Base-by-base conservation (phyloP, 2,113 vertebrate species). In the Atherinomorus stipes region DNA sequence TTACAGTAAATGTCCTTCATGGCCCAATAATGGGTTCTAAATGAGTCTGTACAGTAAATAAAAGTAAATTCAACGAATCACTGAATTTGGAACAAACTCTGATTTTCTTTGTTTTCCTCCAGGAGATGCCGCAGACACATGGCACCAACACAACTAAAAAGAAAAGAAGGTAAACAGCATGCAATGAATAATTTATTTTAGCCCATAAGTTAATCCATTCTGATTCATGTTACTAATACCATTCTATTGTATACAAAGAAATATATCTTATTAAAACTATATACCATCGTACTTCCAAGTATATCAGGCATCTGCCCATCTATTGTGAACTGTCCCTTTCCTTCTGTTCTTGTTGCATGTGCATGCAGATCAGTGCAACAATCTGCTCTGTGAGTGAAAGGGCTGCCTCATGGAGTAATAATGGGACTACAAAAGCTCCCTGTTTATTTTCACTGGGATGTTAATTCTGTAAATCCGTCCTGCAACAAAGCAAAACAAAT, bases 81-180 rank as follows among this genome's bases (percentile, higher is more conserved):
- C n/a, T n/a, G n/a, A n/a, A 38, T 16, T 56, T 13, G 8, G 64
- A 58, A 21, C 22, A 19, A 52, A 19, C 0, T 18, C 1, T 50
- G 31, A 31, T 11, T 4, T 23, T 4, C 5, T 28, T 21, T 76
- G 28, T 57, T 77, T 69, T 59, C 11, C n/a, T 71, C 37, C 76
- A 94, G 94, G 91, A 94, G 12, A 85, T 89, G 63, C 76, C 91
- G 53, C 86, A 88, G 18, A 78, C 25, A 26, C 89, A 86, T 11
- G 50, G 64, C 15, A 80, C 37, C 59, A 84, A 64, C 50, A 67
- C 66, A 5, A 83, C 80, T 40, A 93, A 92, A 78, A 92, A 90
- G 76, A 92, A 88, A 63, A 83, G 75, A 85, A 92, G 92, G 94
- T 95, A 68, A 89, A 11, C 28, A 51, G 18, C 9, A 38, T 38